Evolutionary conservation across 2,797 vertebrate species (phyloP), one percentile per base, ranked within the genome.

Genomic region (Percopsis omiscomaycus): DNA sequence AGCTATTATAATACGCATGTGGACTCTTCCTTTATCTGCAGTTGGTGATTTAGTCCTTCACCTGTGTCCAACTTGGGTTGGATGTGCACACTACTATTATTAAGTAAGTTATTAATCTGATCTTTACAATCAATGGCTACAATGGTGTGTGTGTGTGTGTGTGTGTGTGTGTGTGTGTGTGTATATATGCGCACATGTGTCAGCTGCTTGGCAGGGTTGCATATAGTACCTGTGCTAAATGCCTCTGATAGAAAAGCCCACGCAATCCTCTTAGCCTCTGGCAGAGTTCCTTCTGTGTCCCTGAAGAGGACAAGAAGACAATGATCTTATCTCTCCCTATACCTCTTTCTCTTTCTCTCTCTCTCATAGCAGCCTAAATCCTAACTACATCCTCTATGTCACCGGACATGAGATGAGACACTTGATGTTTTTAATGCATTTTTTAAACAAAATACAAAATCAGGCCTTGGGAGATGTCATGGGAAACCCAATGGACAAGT

Each of bases 241-340:
- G 84, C 73, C 71, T 86, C 83, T 85, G 83, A 88, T 84, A 78
- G 87, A 86, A 91, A 92, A 90, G 88, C 89, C 79, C 42, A 55
- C 67, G 66, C 77, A 93, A 92, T 93, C 92, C 89, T 91, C 89
- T 93, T 92, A 92, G 62, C 78, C 68, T 75, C 70, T 86, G 76
- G 70, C 66, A 86, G 83, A 91, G 77, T 87, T 90, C 85, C 84
- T 79, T 85, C 73, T 68, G 63, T 78, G 83, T 86, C 86, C 83
- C 75, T 4, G 28, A 79, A 73, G 73, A 88, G 80, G 88, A 86
- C 82, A 80, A 79, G 73, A 66, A 42, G 37, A 9, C 6, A 42
- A 42, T 42, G 2, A 60, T 54, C 3, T 5, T 3, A 10, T 29
- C 13, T 15, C 16, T 13, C 49, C 77, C 77, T 66, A 84, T 78